phyloP scores from a whole-genome alignment of 1,140 invertebrate genomes.

The Akabosia matsudoensis region DNA sequence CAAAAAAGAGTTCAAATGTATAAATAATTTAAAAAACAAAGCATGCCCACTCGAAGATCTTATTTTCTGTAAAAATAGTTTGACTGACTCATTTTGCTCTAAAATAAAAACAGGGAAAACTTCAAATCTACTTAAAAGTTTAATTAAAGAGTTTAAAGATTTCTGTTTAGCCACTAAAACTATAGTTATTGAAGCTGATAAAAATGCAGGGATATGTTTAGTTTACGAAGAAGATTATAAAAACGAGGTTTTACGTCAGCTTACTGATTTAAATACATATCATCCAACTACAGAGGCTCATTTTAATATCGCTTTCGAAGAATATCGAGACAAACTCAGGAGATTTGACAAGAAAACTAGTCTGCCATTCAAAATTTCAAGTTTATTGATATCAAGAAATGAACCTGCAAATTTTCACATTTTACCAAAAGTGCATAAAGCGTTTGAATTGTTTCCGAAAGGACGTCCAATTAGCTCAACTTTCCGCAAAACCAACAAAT shows the following conservation, averaged over 20 bases:
- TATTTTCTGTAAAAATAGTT: not conserved
- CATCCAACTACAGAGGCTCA: constrained; percentile 1
- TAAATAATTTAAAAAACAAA: not conserved
- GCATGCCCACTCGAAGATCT: not conserved
- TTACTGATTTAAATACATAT: not conserved
- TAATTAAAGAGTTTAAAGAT: not conserved
- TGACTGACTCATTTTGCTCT: not conserved
- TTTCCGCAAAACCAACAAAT: constrained; percentile 1
- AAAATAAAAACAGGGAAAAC: not conserved
- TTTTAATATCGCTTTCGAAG: not conserved
- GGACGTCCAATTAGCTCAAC: constrained; percentile 9
- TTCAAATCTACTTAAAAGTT: not conserved
- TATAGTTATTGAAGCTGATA: not conserved
- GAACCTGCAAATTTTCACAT: constrained; percentile 13
- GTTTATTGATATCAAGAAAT: not conserved
- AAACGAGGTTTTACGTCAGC: not conserved
- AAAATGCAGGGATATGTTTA: constrained; percentile 20
- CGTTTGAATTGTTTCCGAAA: not conserved
- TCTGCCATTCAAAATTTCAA: not conserved
- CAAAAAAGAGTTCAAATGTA: not conserved
- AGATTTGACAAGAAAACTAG: no score
- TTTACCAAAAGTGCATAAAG: constrained; percentile 18
- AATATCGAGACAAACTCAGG: not conserved
- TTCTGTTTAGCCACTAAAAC: not conserved
- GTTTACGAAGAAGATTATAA: not conserved